phyloP scores from a whole-genome alignment of 2,797 vertebrate genomes.

The Perdix hodgsoniae region DNA sequence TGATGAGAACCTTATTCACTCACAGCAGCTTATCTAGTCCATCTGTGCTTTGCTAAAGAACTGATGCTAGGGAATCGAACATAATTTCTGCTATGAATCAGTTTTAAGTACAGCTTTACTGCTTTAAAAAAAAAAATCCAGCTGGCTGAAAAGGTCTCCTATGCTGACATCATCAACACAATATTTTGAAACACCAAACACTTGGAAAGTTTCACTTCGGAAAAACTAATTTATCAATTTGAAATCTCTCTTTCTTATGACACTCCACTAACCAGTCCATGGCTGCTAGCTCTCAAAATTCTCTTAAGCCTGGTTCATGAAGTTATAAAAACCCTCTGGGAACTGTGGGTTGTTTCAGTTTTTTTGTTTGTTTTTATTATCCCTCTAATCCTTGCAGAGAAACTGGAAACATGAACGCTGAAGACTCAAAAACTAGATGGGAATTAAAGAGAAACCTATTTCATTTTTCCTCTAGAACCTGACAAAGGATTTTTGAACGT shows the following conservation, averaged over 20 bases:
- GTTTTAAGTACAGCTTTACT: background rate
- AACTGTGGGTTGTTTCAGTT: background rate
- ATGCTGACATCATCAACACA: background rate
- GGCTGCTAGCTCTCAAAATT: slow-evolving; percentile 11
- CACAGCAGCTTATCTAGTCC: background rate
- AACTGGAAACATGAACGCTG: slow-evolving; percentile 13
- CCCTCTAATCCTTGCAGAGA: slow-evolving; percentile 44
- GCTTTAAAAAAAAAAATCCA: background rate
- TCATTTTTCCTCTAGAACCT: background rate
- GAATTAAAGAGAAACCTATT: slow-evolving; percentile 42
- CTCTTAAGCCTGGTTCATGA: slow-evolving; percentile 14
- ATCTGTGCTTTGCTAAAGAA: background rate
- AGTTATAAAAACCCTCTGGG: slow-evolving; percentile 23
- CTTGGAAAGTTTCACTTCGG: background rate
- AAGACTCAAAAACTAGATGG: background rate
- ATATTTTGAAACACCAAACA: background rate
- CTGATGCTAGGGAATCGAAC: background rate
- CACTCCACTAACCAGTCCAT: background rate
- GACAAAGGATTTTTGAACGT: background rate
- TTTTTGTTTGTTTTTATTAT: background rate
- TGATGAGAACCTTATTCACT: background rate
- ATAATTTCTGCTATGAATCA: background rate
- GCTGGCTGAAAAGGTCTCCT: background rate
- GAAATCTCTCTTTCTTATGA: background rate
- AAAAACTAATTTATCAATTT: background rate